phyloP scores from a whole-genome alignment of 2,888 invertebrate genomes.

The Mayetiola destructor region DNA sequence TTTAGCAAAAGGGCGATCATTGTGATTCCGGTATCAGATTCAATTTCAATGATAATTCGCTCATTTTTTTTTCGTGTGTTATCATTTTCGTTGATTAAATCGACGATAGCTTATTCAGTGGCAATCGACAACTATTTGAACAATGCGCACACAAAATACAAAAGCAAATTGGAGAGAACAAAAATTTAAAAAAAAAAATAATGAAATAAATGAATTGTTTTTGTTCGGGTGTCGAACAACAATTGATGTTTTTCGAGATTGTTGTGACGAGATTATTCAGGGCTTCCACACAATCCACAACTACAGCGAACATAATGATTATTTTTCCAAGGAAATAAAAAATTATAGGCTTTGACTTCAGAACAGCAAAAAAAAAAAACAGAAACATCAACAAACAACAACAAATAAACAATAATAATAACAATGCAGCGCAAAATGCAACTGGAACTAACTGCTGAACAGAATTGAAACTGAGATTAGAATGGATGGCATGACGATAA shows the following conservation, averaged over 20 bases:
- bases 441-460: not conserved
- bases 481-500: no score
- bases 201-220: not conserved
- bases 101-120: no score
- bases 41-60: not conserved
- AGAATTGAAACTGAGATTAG: not conserved
- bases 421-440: not conserved
- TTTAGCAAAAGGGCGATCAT: no score
- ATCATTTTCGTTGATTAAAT: no score
- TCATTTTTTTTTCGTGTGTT: not conserved
- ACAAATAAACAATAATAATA: not conserved
- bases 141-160: no score
- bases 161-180: no score
- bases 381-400: no score
- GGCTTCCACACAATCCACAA: not conserved
- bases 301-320: not conserved
- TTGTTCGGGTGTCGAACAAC: no score
- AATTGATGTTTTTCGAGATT: no score
- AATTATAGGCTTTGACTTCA: not conserved
- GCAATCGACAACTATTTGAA: no score
- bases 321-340: not conserved
- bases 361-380: no score
- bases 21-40: not conserved
- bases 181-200: not conserved
- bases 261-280: no score